Evolutionary conservation across 1,140 invertebrate genomes (phyloP).

Genomic region (Kradibia gibbosae): DNA sequence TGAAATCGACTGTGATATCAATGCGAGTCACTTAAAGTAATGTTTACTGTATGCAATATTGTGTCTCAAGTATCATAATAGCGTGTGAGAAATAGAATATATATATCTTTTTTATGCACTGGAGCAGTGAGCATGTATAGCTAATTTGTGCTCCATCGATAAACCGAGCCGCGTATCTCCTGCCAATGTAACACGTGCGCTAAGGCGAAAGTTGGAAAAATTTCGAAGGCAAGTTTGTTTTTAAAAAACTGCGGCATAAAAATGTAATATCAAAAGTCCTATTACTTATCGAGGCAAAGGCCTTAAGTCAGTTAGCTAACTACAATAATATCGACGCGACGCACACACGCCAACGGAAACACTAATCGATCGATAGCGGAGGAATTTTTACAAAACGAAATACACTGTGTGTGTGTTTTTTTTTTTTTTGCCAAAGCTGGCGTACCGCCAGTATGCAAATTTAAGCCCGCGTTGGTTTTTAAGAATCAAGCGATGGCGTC

Average conservation of each 20-base stretch:
- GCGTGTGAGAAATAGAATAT: not conserved
- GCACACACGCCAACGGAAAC: not conserved
- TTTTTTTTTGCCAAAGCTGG: not conserved
- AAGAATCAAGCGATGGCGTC: conserved; percentile 17
- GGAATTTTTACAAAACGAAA: conserved; percentile 6
- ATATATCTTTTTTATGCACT: too few species aligned
- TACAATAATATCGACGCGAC: not conserved
- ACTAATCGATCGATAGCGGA: not conserved
- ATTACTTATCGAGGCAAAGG: not conserved
- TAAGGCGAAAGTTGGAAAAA: too few species aligned
- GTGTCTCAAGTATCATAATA: not conserved
- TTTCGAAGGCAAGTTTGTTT: not conserved
- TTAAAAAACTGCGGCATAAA: not conserved
- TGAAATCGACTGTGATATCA: conserved; percentile 12
- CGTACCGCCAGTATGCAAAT: not conserved
- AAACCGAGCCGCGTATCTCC: too few species aligned
- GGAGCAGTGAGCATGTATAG: too few species aligned
- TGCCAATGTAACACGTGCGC: too few species aligned
- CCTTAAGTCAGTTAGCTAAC: not conserved
- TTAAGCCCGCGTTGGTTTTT: not conserved
- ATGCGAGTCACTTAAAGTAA: conserved; percentile 15
- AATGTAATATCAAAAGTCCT: not conserved
- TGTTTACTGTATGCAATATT: not conserved
- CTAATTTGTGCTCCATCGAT: too few species aligned
- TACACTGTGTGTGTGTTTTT: not conserved